Percentiles rank a stretch among this genome's conserved stretches.
These are phyloP conservation scores for Hetaerina titia DNA, from an alignment of 2,888 invertebrate species.

Conservation along the genomic window DNA sequence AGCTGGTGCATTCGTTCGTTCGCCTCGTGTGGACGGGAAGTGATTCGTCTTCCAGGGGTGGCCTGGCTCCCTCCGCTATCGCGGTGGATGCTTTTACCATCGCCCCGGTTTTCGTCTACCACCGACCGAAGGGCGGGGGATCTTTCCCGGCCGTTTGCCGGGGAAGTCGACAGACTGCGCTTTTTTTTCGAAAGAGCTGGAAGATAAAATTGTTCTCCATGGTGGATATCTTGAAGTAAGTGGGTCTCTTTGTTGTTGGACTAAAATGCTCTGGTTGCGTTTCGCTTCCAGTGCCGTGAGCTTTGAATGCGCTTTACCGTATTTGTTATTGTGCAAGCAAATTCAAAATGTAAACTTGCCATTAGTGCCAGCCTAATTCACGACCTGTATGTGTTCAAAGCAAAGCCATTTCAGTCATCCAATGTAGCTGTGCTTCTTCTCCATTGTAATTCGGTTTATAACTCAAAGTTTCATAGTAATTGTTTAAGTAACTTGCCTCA, in stretches of 20 bases:
- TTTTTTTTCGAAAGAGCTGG: neutral
- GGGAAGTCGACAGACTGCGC: neutral
- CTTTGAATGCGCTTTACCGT: too few relatives aligned
- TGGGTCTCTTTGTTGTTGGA: neutral
- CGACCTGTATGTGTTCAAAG: too few relatives aligned
- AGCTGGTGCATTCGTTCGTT: neutral
- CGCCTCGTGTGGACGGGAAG: neutral
- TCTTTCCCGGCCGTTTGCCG: neutral
- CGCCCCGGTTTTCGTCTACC: neutral
- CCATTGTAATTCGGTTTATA: too few relatives aligned
- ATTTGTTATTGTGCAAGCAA: too few relatives aligned
- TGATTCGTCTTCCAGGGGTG: neutral
- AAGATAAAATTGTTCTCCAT: neutral
- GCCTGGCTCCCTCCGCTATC: neutral
- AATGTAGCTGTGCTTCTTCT: too few relatives aligned
- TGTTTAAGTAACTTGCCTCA: too few relatives aligned
- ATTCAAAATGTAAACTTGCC: too few relatives aligned
- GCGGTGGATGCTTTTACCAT: neutral
- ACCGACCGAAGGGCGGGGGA: neutral
- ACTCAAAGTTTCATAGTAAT: too few relatives aligned
- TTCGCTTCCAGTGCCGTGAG: neutral
- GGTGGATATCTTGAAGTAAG: neutral
- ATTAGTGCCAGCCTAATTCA: too few relatives aligned
- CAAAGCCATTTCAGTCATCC: too few relatives aligned
- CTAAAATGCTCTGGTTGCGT: neutral